Base-by-base conservation (phyloP, 1,140 invertebrate species). In the Samia ricini region DNA sequence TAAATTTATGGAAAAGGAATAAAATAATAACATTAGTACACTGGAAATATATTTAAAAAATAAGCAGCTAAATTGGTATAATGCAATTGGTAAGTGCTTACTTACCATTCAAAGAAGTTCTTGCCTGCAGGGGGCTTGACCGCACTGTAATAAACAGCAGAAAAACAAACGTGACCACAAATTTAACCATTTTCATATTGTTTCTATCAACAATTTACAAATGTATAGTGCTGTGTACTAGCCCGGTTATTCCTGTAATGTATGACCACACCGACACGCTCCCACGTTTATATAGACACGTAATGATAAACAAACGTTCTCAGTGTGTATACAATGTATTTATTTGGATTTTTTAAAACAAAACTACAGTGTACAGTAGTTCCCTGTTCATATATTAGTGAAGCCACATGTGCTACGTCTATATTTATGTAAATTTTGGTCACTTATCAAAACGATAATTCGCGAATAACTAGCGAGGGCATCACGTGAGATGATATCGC, bases 241-340 rank as follows among this genome's bases (percentile, higher is more conserved):
- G 61, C 7, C 24, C 4, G 42, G 49, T 29, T 24, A 61, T 61
- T 52, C 60, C 61, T 19, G 54, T 60, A 68, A 62, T 66, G 64
- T 79, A 71, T 78, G 74, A 63, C 19, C 64, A 56, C 29, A 61
- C 51, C 42, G 49, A 21, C 60, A 26, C 61, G 60, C 23, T 56
- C 33, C 15, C 60, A 57, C 56, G 57, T 61, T 70, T 74, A 70
- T 77, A 74, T 77, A 77, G 54, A 69, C 64, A 55, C 66, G 57
- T 60, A 59, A 61, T 69, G 72, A 70, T 72, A 77, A 76, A 76
- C 71, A 76, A 42, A 63, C 65, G 19, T 21, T 48, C 50, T 49
- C 33, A 48, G 15, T 23, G 10, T 10, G 42, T 21, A 20, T 19
- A 15, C 56, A 33, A 10, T 19, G 55, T 23, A 55, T 55, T 55